Percentiles rank a stretch among this genome's conserved stretches.
Evolutionary conservation across 2,888 invertebrate species (phyloP).

Genomic region (Athetis lepigone): DNA sequence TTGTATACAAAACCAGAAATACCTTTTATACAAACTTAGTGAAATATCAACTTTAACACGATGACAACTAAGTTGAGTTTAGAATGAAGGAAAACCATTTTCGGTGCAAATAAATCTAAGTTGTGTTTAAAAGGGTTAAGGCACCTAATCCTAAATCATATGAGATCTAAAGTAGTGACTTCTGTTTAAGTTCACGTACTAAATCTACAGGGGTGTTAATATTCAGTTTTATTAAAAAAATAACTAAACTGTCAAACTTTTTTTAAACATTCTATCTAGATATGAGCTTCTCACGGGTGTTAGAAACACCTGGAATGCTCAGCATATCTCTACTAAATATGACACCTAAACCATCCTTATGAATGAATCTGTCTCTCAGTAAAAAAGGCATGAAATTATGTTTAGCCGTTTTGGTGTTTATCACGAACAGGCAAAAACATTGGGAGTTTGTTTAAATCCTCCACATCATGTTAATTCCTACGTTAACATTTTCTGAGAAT

Average conservation of each 20-base stretch:
- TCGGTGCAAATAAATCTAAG: conserved; percentile 8
- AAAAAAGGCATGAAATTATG: no score
- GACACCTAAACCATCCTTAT: no score
- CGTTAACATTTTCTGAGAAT: background rate
- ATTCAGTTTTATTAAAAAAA: background rate
- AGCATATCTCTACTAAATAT: no score
- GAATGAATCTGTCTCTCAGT: no score
- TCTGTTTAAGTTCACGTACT: background rate
- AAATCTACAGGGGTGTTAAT: background rate
- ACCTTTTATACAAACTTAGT: background rate
- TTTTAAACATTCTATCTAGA: no score
- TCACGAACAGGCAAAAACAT: no score
- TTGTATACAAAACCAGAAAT: conserved; percentile 10
- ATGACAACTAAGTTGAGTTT: background rate
- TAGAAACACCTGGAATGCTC: no score
- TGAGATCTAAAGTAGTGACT: background rate
- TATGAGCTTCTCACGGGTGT: no score
- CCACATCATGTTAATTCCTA: background rate
- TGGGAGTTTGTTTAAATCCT: no score
- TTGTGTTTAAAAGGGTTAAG: background rate
- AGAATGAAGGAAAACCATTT: background rate
- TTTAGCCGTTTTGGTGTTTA: no score
- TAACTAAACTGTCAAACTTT: background rate
- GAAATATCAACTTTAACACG: conserved; percentile 6
- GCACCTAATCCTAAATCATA: conserved; percentile 1